Percentiles rank a stretch among this genome's conserved stretches.
Evolutionary conservation across 2,113 vertebrate species (phyloP).

Genomic region (Galemys pyrenaicus): DNA sequence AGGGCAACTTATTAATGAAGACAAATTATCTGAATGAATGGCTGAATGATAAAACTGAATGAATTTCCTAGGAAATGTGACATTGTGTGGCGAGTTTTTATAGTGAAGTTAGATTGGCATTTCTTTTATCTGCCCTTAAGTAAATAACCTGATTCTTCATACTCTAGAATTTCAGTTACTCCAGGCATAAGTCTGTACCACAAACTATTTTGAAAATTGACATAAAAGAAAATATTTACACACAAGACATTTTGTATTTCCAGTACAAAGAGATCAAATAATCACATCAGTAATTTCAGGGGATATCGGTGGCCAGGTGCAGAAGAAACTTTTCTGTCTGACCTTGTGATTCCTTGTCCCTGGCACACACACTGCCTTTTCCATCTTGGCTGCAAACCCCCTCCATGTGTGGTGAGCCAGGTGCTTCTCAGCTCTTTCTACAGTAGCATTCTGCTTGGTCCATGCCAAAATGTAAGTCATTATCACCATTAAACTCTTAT

Average conservation of each 20-base stretch:
- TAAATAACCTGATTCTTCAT: not conserved
- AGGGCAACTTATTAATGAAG: not conserved
- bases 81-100: not conserved
- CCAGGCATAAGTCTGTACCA: not conserved
- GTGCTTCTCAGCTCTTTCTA: not conserved
- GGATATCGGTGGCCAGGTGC: not conserved
- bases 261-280: not conserved
- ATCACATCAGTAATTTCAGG: not conserved
- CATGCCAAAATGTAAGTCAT: not conserved
- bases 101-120: not conserved
- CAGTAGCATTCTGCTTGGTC: not conserved
- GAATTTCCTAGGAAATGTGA: not conserved
- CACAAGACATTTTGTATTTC: not conserved
- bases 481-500: not conserved
- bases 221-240: not conserved
- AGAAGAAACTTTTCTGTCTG: not conserved
- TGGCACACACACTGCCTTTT: accelerated
- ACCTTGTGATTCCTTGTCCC: not conserved
- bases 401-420: not conserved
- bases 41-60: not conserved
- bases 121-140: not conserved
- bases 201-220: not conserved
- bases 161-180: not conserved
- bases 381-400: not conserved
- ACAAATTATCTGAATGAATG: not conserved